phyloP scores from a whole-genome alignment of 2,888 invertebrate genomes.

The Drosophila quinaria region DNA sequence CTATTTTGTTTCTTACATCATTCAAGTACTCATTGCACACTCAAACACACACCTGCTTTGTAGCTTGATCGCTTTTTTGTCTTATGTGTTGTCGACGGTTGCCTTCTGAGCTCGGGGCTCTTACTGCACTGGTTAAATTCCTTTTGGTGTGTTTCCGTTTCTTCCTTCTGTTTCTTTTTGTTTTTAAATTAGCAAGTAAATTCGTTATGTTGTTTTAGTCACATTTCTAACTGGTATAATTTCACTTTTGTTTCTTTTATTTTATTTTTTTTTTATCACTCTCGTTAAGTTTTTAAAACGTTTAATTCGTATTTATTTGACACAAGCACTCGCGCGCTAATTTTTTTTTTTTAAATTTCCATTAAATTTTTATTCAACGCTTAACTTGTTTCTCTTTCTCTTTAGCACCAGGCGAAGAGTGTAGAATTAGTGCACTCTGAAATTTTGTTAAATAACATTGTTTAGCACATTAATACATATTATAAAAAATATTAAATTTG shows the following conservation, averaged over 20 bases:
- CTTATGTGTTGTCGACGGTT: constrained; percentile 16
- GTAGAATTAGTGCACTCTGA: constrained; percentile 52
- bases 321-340: constrained; percentile 45
- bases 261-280: constrained; percentile 26
- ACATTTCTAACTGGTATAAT: constrained; percentile 71
- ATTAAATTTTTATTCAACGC: constrained; percentile 19
- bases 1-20: constrained; percentile 44
- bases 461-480: constrained; percentile 16
- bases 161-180: constrained; percentile 32
- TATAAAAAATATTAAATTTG: neutral
- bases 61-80: constrained; percentile 36
- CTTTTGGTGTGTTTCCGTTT: constrained; percentile 24
- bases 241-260: constrained; percentile 35
- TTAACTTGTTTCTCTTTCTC: constrained; percentile 46
- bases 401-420: constrained; percentile 47
- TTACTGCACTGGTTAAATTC: constrained; percentile 37
- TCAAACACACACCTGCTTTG: constrained; percentile 52
- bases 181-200: constrained; percentile 40
- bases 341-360: constrained; percentile 19
- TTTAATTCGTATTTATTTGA: constrained; percentile 34
- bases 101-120: constrained; percentile 44
- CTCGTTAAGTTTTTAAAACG: constrained; percentile 40
- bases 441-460: constrained; percentile 10
- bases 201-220: constrained; percentile 63
- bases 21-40: constrained; percentile 5